phyloP scores from a whole-genome alignment of 92 coral and sea anemone genomes.

The Metridium senile region DNA sequence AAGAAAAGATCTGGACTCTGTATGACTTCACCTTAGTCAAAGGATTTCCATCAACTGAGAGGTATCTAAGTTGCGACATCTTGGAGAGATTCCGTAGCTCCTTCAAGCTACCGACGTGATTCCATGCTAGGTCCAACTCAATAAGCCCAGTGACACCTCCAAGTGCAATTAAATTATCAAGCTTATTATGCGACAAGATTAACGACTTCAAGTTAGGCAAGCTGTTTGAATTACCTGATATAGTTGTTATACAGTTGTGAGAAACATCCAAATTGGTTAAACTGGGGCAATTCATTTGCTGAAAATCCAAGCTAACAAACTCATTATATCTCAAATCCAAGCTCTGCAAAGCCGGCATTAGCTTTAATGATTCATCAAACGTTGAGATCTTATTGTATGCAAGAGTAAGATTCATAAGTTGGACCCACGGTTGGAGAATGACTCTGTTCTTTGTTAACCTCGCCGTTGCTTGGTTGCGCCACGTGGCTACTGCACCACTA shows the following conservation, averaged over 20 bases:
- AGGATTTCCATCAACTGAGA: conserved; percentile 61
- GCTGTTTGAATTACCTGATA: conserved; percentile 80
- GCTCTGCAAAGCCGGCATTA: conserved; percentile 80
- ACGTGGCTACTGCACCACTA: conserved; percentile 66
- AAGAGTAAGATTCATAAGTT: conserved; percentile 70
- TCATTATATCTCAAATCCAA: conserved; percentile 85
- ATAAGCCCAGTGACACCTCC: conserved; percentile 81
- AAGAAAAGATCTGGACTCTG: conserved; percentile 55
- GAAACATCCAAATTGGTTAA: conserved; percentile 76
- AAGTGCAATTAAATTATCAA: conserved; percentile 74
- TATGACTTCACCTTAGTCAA: conserved; percentile 60
- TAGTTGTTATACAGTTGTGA: conserved; percentile 80
- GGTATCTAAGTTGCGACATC: conserved; percentile 75
- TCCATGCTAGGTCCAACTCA: conserved; percentile 71
- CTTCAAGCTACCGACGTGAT: conserved; percentile 55
- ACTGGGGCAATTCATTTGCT: conserved; percentile 80
- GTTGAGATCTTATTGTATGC: conserved; percentile 79
- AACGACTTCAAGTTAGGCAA: conserved; percentile 84
- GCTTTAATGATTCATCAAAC: conserved; percentile 86
- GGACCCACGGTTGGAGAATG: conserved; percentile 92
- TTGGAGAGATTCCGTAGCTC: conserved; percentile 74
- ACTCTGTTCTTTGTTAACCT: conserved; percentile 81
- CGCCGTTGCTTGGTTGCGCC: conserved; percentile 86
- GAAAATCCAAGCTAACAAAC: conserved; percentile 86
- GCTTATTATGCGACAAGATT: conserved; percentile 67